Percentiles rank a stretch among this genome's conserved stretches.
Conservation (phyloP, 2,888 invertebrate genomes). For the Drosophila dives region DNA sequence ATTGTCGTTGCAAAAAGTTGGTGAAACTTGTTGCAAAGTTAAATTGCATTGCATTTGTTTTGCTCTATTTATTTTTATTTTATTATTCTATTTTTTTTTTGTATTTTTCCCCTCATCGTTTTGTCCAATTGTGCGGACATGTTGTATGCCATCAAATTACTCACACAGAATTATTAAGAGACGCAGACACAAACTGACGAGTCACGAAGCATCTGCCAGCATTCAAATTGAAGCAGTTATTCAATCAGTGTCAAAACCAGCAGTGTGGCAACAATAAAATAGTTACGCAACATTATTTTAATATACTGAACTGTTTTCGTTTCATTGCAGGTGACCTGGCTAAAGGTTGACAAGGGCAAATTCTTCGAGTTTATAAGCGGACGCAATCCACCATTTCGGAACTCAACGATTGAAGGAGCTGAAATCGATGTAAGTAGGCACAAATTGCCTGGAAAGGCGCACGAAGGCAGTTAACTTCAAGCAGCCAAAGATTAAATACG, state of each 20-base stretch:
- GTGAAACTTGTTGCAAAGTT: slow-evolving; percentile 72
- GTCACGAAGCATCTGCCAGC: slow-evolving; percentile 12
- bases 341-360: slow-evolving; percentile 87
- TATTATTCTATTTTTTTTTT: not conserved
- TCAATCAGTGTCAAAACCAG: slow-evolving; percentile 74
- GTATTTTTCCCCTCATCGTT: not conserved
- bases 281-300: slow-evolving; percentile 36
- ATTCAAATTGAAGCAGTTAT: slow-evolving; percentile 49
- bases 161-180: slow-evolving; percentile 13
- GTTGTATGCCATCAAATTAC: slow-evolving; percentile 16
- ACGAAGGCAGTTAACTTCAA: not conserved
- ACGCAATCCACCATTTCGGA: slow-evolving; percentile 90
- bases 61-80: slow-evolving; percentile 2
- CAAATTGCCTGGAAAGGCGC: not conserved
- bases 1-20: slow-evolving; percentile 58
- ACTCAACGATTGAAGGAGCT: slow-evolving; percentile 89
- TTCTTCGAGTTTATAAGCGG: slow-evolving; percentile 93
- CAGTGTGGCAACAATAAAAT: slow-evolving; percentile 25
- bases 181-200: slow-evolving; percentile 3
- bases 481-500: slow-evolving; percentile 13
- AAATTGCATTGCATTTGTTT: slow-evolving; percentile 57
- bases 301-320: slow-evolving; percentile 39
- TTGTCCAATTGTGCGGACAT: slow-evolving; percentile 15
- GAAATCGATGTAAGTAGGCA: slow-evolving; percentile 90
- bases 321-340: slow-evolving; percentile 84